phyloP scores from a whole-genome alignment of 2,113 vertebrate species.

The Azemiops feae region DNA sequence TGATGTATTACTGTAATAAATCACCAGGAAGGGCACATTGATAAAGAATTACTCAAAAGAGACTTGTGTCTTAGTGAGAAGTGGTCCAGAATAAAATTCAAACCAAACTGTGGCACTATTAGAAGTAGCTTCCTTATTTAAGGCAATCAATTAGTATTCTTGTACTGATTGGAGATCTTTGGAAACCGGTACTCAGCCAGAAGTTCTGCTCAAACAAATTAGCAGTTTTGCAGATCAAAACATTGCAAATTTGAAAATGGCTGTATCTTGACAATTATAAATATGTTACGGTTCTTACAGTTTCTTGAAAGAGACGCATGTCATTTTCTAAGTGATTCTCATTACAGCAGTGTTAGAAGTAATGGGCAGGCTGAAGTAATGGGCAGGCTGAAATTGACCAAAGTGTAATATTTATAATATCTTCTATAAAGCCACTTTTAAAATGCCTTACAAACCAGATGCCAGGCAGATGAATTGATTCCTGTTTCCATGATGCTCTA shows the following conservation, averaged over 20 bases:
- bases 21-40: constrained; percentile 54
- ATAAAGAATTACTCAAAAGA: constrained; percentile 61
- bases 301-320: not conserved
- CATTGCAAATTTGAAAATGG: not conserved
- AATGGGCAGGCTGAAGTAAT: not conserved
- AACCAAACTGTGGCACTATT: constrained; percentile 29
- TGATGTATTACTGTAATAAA: constrained; percentile 67
- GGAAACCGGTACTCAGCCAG: not conserved
- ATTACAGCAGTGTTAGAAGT: not conserved
- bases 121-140: constrained; percentile 35
- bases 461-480: not conserved
- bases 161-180: not conserved
- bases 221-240: not conserved
- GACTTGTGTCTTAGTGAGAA: constrained; percentile 49
- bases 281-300: not conserved
- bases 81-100: constrained; percentile 46
- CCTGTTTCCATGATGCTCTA: not conserved
- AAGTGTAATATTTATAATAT: not conserved
- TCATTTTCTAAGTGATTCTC: not conserved
- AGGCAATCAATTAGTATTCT: constrained; percentile 17
- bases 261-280: not conserved
- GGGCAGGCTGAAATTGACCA: not conserved
- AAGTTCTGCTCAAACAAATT: constrained; percentile 5
- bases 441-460: not conserved
- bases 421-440: not conserved